A percentile compares a stretch with the other conserved stretches of the same genome.
Evolutionary conservation across 2,888 invertebrate species (phyloP).

Genomic region (Microchrysa polita): DNA sequence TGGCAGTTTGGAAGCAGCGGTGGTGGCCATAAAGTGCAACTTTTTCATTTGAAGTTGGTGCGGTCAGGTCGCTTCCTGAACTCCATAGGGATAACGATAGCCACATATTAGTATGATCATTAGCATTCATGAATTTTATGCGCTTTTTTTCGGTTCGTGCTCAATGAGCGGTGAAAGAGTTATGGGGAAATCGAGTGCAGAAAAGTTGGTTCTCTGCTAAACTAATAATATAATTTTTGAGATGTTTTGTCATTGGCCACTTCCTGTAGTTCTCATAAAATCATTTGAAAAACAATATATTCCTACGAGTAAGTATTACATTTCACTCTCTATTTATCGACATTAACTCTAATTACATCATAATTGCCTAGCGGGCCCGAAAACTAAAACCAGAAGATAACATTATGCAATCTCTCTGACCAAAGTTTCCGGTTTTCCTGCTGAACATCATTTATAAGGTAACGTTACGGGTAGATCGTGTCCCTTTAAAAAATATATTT

Average conservation of each 20-base stretch:
- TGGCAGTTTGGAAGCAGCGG: neutral
- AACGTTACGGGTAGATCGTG: neutral
- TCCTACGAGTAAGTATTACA: too few relatives aligned
- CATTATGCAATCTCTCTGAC: neutral
- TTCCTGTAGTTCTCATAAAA: too few relatives aligned
- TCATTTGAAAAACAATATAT: too few relatives aligned
- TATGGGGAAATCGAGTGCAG: neutral
- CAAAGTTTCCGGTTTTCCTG: neutral
- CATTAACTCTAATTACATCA: too few relatives aligned
- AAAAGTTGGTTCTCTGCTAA: too few relatives aligned
- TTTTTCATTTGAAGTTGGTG: constrained; percentile 1
- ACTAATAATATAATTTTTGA: too few relatives aligned
- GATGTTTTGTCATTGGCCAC: too few relatives aligned
- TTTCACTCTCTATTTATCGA: too few relatives aligned
- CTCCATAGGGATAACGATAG: constrained; percentile 20
- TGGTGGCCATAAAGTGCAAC: neutral
- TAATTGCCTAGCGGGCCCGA: too few relatives aligned
- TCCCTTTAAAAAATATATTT: constrained; percentile 22
- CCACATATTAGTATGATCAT: constrained; percentile 44
- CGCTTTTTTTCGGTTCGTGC: constrained; percentile 37
- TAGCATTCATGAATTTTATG: constrained; percentile 37
- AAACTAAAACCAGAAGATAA: too few relatives aligned
- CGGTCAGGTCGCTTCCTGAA: constrained; percentile 7
- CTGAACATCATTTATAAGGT: neutral
- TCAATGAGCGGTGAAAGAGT: neutral